Conservation (phyloP, 2,797 vertebrate species). For the Eulemur mongoz region DNA sequence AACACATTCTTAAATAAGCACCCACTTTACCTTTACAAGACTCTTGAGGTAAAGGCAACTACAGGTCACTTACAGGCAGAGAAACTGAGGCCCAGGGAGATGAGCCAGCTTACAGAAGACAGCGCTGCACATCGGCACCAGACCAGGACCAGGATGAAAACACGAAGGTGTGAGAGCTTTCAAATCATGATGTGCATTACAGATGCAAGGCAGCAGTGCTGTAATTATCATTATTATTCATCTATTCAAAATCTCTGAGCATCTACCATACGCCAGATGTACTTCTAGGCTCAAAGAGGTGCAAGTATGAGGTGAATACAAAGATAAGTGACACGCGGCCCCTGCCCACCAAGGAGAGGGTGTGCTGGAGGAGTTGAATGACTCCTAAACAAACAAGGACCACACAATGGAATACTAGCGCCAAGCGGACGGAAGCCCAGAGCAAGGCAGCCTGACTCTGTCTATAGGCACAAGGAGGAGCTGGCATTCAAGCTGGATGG, state of each 20-base stretch:
- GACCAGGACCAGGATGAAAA: neutral
- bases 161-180: neutral
- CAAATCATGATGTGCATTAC: neutral
- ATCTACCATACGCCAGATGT: neutral
- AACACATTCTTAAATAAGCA: neutral
- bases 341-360: neutral
- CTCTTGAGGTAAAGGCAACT: neutral
- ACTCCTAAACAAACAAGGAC: neutral
- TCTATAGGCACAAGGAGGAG: neutral
- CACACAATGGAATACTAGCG: neutral
- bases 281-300: neutral
- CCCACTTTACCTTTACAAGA: neutral
- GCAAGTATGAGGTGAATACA: neutral
- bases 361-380: neutral
- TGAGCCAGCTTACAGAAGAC: neutral
- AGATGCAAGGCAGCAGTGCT: neutral
- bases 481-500: neutral
- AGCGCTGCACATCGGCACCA: neutral
- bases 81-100: neutral
- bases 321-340: neutral
- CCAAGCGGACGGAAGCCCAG: neutral
- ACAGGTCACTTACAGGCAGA: neutral
- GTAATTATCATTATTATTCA: neutral
- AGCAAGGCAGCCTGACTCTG: neutral
- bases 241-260: neutral